Evolutionary conservation across 2,888 invertebrate genomes (phyloP).

Genomic region (Megalurothrips usitatus): DNA sequence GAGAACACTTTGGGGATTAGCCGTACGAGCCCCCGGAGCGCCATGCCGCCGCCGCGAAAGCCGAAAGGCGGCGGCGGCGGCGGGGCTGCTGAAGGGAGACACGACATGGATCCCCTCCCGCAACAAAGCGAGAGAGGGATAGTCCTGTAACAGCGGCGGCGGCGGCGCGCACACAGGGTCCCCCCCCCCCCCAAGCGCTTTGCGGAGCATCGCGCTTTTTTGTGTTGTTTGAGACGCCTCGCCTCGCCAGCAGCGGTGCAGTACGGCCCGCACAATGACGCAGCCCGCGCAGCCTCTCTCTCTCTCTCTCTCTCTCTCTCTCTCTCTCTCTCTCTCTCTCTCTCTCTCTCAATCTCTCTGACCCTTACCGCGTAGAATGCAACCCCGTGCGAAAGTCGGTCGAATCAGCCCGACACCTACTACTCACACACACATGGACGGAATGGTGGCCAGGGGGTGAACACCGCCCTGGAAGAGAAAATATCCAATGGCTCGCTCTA

Average conservation of each 20-base stretch:
- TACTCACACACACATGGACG: no score
- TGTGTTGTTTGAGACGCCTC: neutral
- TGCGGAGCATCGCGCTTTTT: neutral
- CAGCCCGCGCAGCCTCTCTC: no score
- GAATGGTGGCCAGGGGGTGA: no score
- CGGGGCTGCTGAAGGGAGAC: neutral
- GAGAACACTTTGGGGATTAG: constrained; percentile 19
- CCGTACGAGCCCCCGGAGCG: neutral
- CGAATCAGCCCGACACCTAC: no score
- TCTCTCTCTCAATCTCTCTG: no score
- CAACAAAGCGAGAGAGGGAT: neutral
- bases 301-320: no score
- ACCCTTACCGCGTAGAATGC: no score
- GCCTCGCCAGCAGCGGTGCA: neutral
- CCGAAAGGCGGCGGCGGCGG: neutral
- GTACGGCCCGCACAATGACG: no score
- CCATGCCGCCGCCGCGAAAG: neutral
- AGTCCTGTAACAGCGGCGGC: neutral
- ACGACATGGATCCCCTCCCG: neutral
- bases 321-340: no score
- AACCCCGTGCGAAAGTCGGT: no score
- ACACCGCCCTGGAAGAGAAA: no score
- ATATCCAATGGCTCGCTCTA: no score
- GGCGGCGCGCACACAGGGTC: neutral
- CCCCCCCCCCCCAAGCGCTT: neutral